Base-by-base conservation (phyloP, 2,797 vertebrate genomes). In the Hemitrygon akajei region DNA sequence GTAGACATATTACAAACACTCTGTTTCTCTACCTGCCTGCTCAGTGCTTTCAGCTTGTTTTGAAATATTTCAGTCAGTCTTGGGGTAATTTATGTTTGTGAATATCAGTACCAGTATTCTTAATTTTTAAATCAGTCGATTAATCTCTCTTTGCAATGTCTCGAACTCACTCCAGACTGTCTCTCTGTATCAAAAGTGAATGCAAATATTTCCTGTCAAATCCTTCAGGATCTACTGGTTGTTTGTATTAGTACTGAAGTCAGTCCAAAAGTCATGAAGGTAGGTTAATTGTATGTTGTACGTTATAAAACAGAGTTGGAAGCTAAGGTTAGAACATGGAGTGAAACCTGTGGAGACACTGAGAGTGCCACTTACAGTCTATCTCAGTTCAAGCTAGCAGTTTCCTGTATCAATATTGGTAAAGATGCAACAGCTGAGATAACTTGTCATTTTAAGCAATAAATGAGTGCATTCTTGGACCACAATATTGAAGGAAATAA, bases 401-500 rank as follows among this genome's bases (percentile, higher is more conserved):
- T 95, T 87, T 98, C 98, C 94, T 96, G 96, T 4, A 95, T 99
- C 94, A 97, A 94, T 0, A 94, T 98, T 77, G 96, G 96, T 0
- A 98, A 99, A 95, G 97, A 98, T 95, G 94, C 95, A 0, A 94
- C 94, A 1, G 92, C 95, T 30, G 98, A 98, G 94, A 96, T 96
- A 89, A 97, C 95, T 94, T 98, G 84, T 96, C 94, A 0, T 96
- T 99, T 94, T 97, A 97, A 40, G 97, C 97, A 18, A 94, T 96
- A 0, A 98, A 99, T 95, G 95, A 98, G 98, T 94, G 96, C 94
- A 0, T 94, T 96, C 91, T 94, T 98, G 94, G 97, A 98, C 71
- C 99, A 98, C 58, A 94, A 99, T 94, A 92, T 97, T 58, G 95
- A 95, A 34, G 98, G 98, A 81, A 98, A 98, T 93, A 97, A 94